Percentiles rank a stretch among this genome's conserved stretches.
Evolutionary conservation across 2,113 vertebrate species (phyloP).

Genomic region (Microcebus jonahi): DNA sequence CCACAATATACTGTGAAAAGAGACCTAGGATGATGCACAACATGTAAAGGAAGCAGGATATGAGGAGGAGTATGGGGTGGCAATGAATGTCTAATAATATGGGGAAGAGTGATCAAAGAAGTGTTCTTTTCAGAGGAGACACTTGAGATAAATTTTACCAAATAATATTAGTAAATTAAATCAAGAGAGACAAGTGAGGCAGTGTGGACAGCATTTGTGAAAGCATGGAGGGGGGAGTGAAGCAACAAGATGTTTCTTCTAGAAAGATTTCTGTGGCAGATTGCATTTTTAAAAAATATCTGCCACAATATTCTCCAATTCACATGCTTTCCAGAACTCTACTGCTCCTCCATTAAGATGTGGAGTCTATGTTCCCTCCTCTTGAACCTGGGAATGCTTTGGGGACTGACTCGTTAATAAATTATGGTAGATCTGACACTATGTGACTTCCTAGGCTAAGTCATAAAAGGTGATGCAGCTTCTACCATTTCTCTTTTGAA

Average conservation of each 20-base stretch:
- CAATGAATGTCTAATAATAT: neutral
- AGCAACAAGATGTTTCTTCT: neutral
- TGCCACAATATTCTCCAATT: neutral
- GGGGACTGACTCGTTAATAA: neutral
- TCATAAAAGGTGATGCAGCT: neutral
- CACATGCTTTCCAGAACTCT: conserved; percentile 2
- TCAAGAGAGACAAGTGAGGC: neutral
- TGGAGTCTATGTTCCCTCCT: neutral
- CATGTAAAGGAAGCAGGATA: neutral
- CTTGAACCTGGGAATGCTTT: neutral
- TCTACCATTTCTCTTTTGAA: neutral
- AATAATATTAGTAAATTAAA: neutral
- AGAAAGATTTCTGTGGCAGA: conserved; percentile 33
- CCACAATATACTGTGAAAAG: neutral
- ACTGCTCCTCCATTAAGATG: neutral
- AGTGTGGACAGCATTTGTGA: neutral
- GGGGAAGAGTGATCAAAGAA: neutral
- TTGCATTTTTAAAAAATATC: conserved; percentile 21
- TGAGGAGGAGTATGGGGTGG: neutral
- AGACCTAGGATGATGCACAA: neutral
- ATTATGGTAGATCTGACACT: neutral
- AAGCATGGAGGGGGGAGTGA: neutral
- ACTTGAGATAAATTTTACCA: conserved; percentile 10
- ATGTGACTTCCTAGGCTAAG: neutral
- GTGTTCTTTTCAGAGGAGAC: neutral